Percentiles rank a stretch among this genome's conserved stretches.
Evolutionary conservation across 64 coral and sea anemone species (phyloP).

Genomic region (Exaiptasia diaphana): DNA sequence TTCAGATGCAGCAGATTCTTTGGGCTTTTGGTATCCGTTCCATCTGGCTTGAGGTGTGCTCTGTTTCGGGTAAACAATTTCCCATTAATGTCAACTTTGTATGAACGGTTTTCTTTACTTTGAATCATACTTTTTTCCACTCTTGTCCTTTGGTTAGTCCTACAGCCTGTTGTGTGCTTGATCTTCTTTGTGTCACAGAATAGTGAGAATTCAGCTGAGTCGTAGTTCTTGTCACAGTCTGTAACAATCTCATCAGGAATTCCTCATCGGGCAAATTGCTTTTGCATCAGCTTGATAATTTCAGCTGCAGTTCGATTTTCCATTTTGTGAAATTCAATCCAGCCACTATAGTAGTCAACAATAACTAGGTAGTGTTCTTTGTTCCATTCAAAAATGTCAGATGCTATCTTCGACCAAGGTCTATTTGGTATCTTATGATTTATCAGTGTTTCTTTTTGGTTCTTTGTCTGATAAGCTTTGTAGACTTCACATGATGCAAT

Average conservation of each 20-base stretch:
- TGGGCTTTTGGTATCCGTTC: too few relatives aligned
- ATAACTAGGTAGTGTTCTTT: constrained; percentile 19
- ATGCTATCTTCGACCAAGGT: constrained; percentile 16
- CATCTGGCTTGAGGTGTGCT: neutral
- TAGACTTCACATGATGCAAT: neutral
- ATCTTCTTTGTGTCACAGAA: constrained; percentile 22
- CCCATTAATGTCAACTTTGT: neutral
- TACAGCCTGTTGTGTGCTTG: constrained; percentile 18
- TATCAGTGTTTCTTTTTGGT: neutral
- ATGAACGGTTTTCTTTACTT: neutral
- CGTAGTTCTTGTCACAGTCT: constrained; percentile 27
- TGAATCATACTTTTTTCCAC: neutral
- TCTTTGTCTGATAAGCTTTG: neutral
- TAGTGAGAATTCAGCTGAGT: constrained; percentile 34
- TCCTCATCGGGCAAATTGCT: constrained; percentile 9
- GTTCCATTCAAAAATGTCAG: constrained; percentile 2
- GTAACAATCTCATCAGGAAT: constrained; percentile 20
- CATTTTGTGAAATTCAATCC: constrained; percentile 4
- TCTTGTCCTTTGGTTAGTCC: neutral
- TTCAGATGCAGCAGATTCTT: too few relatives aligned
- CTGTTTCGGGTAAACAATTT: neutral
- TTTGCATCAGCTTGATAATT: constrained; percentile 1
- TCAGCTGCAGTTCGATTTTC: constrained; percentile 22
- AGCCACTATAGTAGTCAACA: constrained; percentile 19
- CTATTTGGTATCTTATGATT: constrained; percentile 28